Evolutionary conservation across 2,888 invertebrate genomes (phyloP), one percentile per base, ranked within the genome.

Genomic region (Euphydryas editha): DNA sequence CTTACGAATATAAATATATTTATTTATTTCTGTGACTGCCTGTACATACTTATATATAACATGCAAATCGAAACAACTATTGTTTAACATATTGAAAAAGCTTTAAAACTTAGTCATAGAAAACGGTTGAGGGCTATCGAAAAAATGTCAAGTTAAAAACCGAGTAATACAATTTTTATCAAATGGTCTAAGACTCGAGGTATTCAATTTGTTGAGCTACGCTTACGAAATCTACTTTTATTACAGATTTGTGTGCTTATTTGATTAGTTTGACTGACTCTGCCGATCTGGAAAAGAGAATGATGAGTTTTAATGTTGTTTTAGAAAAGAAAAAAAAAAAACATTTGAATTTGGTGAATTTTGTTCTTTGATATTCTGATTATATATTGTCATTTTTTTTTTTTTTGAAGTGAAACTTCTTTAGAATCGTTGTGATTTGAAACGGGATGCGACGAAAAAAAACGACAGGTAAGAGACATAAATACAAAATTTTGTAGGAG

Each of bases 161-260:
- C 59, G 24, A 24, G 49, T 51, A 7, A 20, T 51, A 51, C 21
- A 24, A 24, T 51, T 51, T 21, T 49, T 49, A 54, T 57, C 59
- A 65, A 65, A 66, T 68, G 62, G 56, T 68, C 49, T 51, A 51
- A 49, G 20, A 62, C 15, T 70, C 73, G 80, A 79, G 80, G 79
- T 80, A 80, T 74, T 72, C 59, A 72, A 69, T 75, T 72, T 69
- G 74, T 76, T 78, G 79, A 78, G 77, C 78, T 79, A 76, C 72
- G 64, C 71, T 77, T 77, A 76, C 37, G 54, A 69, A 72, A 67
- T 59, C 65, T 69, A 68, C 61, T n/a, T 65, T 49, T 68, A 42
- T 49, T 58, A 62, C 62, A 65, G 46, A 56, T 69, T 59, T 62
- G 37, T 65, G 67, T 69, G 56, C 51, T 62, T 56, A 46, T 54